Evolutionary conservation across 2,888 invertebrate genomes (phyloP).

Genomic region (Allacma fusca): DNA sequence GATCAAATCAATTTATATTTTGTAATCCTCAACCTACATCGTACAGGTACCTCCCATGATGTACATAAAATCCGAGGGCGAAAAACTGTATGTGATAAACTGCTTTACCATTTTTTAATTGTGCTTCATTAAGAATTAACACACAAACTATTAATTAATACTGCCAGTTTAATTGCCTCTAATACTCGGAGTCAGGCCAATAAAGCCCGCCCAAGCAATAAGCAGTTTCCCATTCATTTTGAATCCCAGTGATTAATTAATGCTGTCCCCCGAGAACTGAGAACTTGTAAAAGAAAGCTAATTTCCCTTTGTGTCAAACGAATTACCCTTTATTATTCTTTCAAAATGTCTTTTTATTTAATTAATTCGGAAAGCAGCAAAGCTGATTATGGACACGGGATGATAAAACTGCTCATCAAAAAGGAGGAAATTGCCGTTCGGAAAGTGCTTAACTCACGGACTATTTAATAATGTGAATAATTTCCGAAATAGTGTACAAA

Average conservation of each 20-base stretch:
- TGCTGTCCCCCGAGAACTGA: no score
- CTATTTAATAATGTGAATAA: no score
- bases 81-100: neutral
- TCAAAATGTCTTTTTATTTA: neutral
- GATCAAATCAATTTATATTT: neutral
- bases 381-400: neutral
- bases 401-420: neutral
- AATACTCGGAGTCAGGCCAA: no score
- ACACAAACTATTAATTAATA: neutral
- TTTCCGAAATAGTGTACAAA: neutral
- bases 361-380: neutral
- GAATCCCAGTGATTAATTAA: no score
- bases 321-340: neutral
- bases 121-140: neutral
- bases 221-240: no score
- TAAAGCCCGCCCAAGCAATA: no score
- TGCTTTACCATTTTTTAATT: neutral
- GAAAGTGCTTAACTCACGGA: no score
- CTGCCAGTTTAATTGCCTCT: neutral
- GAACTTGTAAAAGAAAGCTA: neutral
- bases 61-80: neutral
- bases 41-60: no score
- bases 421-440: neutral
- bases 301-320: neutral
- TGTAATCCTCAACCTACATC: no score